These are phyloP conservation scores for Adineta ricciae DNA, from an alignment of 2,888 invertebrate species.

Conservation along the genomic window DNA sequence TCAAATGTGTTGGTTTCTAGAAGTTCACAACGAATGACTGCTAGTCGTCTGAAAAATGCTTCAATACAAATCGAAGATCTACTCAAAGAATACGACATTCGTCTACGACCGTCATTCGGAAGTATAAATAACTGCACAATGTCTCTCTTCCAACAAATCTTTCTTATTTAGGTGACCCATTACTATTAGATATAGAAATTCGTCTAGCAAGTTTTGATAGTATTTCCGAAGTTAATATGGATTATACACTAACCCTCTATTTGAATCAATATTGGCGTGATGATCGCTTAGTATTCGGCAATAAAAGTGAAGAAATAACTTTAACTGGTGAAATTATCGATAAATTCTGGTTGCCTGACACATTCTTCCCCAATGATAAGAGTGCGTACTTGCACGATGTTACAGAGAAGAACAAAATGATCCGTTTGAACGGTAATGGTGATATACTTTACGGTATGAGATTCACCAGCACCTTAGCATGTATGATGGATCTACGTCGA, in stretches of 20 bases:
- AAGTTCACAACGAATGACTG: slow-evolving; percentile 4
- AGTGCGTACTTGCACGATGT: slow-evolving; percentile 94
- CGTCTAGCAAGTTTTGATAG: slow-evolving; percentile 95
- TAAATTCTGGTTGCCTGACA: slow-evolving; percentile 98
- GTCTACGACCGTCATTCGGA: slow-evolving; percentile 81
- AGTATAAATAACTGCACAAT: slow-evolving; percentile 56
- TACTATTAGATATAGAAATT: slow-evolving; percentile 89
- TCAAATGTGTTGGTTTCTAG: not conserved
- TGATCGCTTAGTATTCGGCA: slow-evolving; percentile 57
- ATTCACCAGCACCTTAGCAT: slow-evolving; percentile 91
- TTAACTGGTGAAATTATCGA: slow-evolving; percentile 92
- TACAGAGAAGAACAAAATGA: slow-evolving; percentile 91
- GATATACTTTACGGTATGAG: slow-evolving; percentile 91
- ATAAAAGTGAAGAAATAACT: slow-evolving; percentile 61
- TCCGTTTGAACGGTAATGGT: slow-evolving; percentile 82
- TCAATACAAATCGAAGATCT: slow-evolving; percentile 45
- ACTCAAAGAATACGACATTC: slow-evolving; percentile 79
- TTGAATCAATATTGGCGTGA: slow-evolving; percentile 98
- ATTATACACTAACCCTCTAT: slow-evolving; percentile 96
- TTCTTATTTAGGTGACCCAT: slow-evolving; percentile 65
- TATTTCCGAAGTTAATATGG: slow-evolving; percentile 99
- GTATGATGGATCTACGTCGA: slow-evolving; percentile 98
- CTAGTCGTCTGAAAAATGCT: slow-evolving; percentile 23
- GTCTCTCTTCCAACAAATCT: not conserved
- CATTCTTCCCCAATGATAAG: slow-evolving; percentile 97